Conservation (phyloP, 2,888 invertebrate genomes). For the Craniophora ligustri region DNA sequence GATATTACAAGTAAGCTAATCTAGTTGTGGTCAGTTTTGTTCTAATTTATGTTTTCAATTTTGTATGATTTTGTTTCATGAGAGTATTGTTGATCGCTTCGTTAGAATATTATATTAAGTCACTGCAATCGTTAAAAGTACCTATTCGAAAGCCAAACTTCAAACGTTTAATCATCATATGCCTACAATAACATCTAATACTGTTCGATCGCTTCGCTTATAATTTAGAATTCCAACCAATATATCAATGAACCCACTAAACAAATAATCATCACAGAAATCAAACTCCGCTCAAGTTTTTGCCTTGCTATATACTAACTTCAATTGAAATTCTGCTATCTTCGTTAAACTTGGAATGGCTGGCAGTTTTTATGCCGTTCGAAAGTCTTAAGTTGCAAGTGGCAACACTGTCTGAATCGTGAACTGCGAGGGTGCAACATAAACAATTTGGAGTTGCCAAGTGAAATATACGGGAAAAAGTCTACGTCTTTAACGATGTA, state of each 20-base stretch:
- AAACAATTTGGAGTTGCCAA: conserved; percentile 53
- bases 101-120: too few species aligned
- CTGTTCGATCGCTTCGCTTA: conserved; percentile 2
- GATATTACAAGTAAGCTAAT: too few species aligned
- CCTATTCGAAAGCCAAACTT: too few species aligned
- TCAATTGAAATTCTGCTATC: conserved; percentile 53
- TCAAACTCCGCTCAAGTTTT: conserved; percentile 32
- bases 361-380: conserved; percentile 48
- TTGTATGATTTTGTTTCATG: too few species aligned
- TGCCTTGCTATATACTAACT: conserved; percentile 36
- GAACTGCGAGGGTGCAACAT: conserved; percentile 42
- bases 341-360: conserved; percentile 50
- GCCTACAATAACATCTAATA: too few species aligned
- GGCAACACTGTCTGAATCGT: conserved; percentile 45
- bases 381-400: conserved; percentile 46
- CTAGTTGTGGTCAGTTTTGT: too few species aligned
- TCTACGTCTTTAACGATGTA: conserved; percentile 42
- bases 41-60: too few species aligned
- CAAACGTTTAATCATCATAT: too few species aligned
- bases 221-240: not conserved
- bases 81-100: too few species aligned
- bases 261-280: conserved; percentile 15
- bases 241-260: not conserved
- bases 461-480: conserved; percentile 36
- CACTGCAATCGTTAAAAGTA: too few species aligned